Base-by-base conservation (phyloP, 2,888 invertebrate species). In the Odontocolon sp. region DNA sequence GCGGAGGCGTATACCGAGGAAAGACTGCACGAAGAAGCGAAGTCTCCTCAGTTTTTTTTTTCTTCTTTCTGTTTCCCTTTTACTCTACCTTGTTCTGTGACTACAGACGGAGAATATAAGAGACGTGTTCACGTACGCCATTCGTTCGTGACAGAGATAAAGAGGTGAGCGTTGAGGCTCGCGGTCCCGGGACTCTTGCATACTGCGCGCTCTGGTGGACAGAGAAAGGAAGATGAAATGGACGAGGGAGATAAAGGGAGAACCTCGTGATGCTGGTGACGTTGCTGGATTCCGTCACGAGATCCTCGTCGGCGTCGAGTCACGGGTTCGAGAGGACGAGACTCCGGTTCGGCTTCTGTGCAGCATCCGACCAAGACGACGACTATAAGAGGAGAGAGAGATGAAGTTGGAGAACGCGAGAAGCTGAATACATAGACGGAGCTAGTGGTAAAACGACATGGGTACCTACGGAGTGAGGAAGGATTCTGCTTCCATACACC, bases 111-210 rank as follows among this genome's bases (percentile, higher is more conserved):
- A 59, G 68, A 67, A 59, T 69, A 78, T 40, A 28, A 56, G 70
- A 74, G 70, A 54, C 74, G 67, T 61, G 70, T 71, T 75, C 79
- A 71, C 69, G 74, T 75, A 66, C 76, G 64, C 45, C 75, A 71
- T 74, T 74, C 77, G 71, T 81, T 81, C 80, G 79, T 79, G 80
- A 79, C 80, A 76, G 71, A 79, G 80, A 79, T 81, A 78, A 78
- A 81, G 79, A 74, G 77, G 61, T 42, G 54, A 57, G 52, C 23
- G 40, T 52, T 36, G 57, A 33, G 31, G 54, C n/a, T n/a, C n/a
- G n/a, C 16, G 31, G 9, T 66, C 36, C 33, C 40, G 23, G 6
- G 26, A 18, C 47, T 26, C 54, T 71, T 33, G 56, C 36, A 40
- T 26, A 23, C 28, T 56, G 8, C 2, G 42, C 31, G 50, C 64